Conservation (phyloP, 2,113 vertebrate species). For the Epinephelus cyanopodus region DNA sequence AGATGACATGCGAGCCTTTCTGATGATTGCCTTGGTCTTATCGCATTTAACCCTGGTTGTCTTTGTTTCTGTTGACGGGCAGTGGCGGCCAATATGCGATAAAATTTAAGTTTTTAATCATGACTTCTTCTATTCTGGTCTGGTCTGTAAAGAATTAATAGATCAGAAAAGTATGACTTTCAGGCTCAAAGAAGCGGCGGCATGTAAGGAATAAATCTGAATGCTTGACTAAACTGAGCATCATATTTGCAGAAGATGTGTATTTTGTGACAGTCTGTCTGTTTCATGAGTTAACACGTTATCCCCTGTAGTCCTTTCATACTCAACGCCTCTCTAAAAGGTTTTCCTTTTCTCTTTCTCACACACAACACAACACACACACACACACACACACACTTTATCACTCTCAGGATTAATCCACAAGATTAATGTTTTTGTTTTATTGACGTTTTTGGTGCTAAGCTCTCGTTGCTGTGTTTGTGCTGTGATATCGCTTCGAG, state of each 20-base stretch:
- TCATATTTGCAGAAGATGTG: not conserved
- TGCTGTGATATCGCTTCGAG: slow-evolving; percentile 4
- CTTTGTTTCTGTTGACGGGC: no score
- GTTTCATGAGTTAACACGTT: not conserved
- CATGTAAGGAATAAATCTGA: not conserved
- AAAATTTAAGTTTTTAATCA: no score
- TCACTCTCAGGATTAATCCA: not conserved
- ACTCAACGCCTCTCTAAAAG: not conserved
- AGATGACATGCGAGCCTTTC: no score
- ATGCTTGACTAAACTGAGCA: not conserved
- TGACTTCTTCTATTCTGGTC: no score
- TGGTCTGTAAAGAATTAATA: no score
- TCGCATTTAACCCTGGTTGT: no score
- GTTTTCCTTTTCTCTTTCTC: not conserved
- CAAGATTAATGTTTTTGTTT: slow-evolving; percentile 9
- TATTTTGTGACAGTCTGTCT: not conserved
- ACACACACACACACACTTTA: not conserved
- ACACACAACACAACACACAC: not conserved
- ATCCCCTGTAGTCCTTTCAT: not conserved
- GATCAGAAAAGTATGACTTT: not conserved
- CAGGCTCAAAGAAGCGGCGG: not conserved
- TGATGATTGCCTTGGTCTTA: no score
- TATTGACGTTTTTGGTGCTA: slow-evolving; percentile 2
- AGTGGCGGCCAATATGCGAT: no score
- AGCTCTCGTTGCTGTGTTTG: slow-evolving; percentile 1